Evolutionary conservation across 2,797 vertebrate species (phyloP).

Genomic region (Pangasius macronema): DNA sequence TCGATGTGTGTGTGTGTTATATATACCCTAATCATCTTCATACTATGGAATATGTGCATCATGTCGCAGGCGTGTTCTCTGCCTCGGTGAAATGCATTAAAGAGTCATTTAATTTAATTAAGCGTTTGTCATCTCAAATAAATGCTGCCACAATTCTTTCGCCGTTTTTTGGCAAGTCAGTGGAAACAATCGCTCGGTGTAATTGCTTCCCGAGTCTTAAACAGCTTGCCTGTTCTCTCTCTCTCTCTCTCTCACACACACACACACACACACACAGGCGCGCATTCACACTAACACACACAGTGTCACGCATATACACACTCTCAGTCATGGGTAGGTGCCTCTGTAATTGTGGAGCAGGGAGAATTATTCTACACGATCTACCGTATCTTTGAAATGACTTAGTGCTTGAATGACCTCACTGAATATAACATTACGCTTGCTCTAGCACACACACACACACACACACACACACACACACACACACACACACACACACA

Average conservation of each 20-base stretch:
- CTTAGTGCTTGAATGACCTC: constrained; percentile 42
- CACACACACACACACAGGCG: constrained; percentile 9
- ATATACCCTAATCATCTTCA: neutral
- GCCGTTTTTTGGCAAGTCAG: constrained; percentile 4
- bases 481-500: constrained; percentile 13
- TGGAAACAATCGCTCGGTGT: constrained; percentile 33
- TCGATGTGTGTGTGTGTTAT: neutral
- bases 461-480: constrained; percentile 8
- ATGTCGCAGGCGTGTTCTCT: neutral
- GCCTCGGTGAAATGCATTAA: neutral
- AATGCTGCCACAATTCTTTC: constrained; percentile 17
- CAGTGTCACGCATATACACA: neutral
- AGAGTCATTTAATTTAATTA: constrained; percentile 25
- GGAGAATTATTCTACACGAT: constrained; percentile 52
- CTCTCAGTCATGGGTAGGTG: constrained; percentile 48
- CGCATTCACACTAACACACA: constrained; percentile 25
- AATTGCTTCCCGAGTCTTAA: constrained; percentile 31
- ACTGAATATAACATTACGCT: constrained; percentile 36
- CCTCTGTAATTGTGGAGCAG: constrained; percentile 50
- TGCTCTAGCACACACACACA: constrained; percentile 11
- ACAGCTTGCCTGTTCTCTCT: neutral
- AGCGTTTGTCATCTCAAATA: neutral
- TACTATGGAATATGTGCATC: neutral
- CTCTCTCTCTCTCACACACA: too few species aligned
- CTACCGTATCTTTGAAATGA: constrained; percentile 44